Evolutionary conservation across 2,888 invertebrate species (phyloP).

Genomic region (Cataglyphis livida): DNA sequence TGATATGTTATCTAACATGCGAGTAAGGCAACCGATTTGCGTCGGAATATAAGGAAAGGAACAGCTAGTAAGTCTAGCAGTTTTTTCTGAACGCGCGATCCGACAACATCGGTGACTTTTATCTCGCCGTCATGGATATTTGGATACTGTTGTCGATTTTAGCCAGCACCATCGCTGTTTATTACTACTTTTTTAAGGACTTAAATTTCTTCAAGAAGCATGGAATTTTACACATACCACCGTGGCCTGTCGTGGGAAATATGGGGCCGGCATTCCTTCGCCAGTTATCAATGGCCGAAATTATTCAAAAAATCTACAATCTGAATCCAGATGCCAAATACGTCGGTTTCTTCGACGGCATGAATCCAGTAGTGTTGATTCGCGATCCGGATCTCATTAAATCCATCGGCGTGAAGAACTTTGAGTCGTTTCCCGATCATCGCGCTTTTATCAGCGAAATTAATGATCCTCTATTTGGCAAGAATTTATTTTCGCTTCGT

Average conservation of each 20-base stretch:
- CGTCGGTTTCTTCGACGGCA: slow-evolving; percentile 74
- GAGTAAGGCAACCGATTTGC: background rate
- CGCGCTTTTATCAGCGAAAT: slow-evolving; percentile 54
- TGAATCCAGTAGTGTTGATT: slow-evolving; percentile 68
- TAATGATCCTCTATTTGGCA: slow-evolving; percentile 69
- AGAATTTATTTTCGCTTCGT: slow-evolving; percentile 69
- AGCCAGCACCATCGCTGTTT: background rate
- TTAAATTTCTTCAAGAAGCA: slow-evolving; percentile 39
- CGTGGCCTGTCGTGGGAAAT: slow-evolving; percentile 69
- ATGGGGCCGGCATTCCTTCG: slow-evolving; percentile 63
- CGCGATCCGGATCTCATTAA: slow-evolving; percentile 77
- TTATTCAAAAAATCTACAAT: slow-evolving; percentile 64
- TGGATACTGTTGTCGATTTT: slow-evolving; percentile 26
- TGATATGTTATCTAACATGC: background rate
- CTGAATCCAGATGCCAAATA: slow-evolving; percentile 72
- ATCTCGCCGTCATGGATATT: slow-evolving; percentile 15
- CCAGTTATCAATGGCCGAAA: slow-evolving; percentile 52
- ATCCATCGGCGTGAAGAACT: slow-evolving; percentile 65
- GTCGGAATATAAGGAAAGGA: slow-evolving; percentile 6
- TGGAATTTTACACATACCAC: slow-evolving; percentile 64
- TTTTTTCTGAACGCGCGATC: background rate
- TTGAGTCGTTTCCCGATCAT: slow-evolving; percentile 72
- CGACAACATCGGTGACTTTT: background rate
- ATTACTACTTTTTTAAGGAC: slow-evolving; percentile 11
- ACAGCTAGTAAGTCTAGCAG: background rate